These are phyloP conservation scores for Synanceia verrucosa DNA, from an alignment of 2,797 vertebrate genomes.

Conservation along the genomic window DNA sequence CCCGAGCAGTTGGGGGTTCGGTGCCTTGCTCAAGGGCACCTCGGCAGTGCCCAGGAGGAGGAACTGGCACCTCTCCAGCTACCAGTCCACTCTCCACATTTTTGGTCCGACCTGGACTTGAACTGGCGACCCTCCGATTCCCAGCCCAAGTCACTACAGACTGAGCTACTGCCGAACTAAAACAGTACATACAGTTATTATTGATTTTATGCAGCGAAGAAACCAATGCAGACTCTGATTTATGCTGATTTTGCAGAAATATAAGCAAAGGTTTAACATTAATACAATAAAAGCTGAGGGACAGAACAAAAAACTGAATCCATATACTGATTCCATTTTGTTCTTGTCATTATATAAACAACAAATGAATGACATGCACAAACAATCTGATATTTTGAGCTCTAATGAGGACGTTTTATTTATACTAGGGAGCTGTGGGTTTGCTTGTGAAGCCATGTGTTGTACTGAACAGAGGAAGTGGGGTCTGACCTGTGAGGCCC, in stretches of 20 bases:
- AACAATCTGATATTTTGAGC: not conserved
- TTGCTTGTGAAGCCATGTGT: slow-evolving; percentile 62
- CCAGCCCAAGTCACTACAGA: too few species aligned
- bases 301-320: too few species aligned
- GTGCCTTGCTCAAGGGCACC: too few species aligned
- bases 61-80: too few species aligned
- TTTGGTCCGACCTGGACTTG: too few species aligned
- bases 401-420: slow-evolving; percentile 44
- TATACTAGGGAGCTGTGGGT: slow-evolving; percentile 51
- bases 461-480: slow-evolving; percentile 70
- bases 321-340: not conserved
- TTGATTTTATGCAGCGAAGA: slow-evolving; percentile 8
- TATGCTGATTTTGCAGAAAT: not conserved
- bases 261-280: not conserved
- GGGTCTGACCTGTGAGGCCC: slow-evolving; percentile 69
- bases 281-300: not conserved
- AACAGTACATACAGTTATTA: too few species aligned
- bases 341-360: not conserved
- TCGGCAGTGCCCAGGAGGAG: too few species aligned
- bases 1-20: too few species aligned
- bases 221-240: not conserved
- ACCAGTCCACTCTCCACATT: too few species aligned
- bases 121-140: too few species aligned
- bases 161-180: too few species aligned
- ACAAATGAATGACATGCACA: not conserved